Base-by-base conservation (phyloP, 2,113 vertebrate genomes). In the Chrysemys picta region DNA sequence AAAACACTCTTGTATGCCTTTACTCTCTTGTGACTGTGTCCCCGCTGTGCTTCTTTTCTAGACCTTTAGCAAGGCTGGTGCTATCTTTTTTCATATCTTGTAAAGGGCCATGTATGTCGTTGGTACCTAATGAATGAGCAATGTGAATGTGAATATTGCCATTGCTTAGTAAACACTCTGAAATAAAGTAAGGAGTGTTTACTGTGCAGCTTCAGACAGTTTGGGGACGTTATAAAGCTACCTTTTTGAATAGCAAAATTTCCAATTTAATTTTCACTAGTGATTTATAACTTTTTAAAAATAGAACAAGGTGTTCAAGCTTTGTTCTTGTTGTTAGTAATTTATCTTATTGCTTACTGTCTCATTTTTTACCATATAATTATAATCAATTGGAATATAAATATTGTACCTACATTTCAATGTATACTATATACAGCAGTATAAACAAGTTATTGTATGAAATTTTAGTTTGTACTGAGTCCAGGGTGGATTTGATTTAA, bases 181-280 rank as follows among this genome's bases (percentile, higher is more conserved):
- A 25, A 89, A 25, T 45, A 4, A 84, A 84, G 17, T 45, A 47
- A 49, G 0, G 31, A 12, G 4, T 3, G 4, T 80, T 86, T 2
- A 7, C 42, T 16, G 0, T 29, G 14, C 19, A 12, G 9, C 1
- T 65, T 93, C 16, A 84, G 11, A 79, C 9, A 24, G 38, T 72
- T 5, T 57, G n/a, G 2, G 24, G 10, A 2, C 14, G 45, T 17
- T 50, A 14, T 75, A 47, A 6, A 35, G 27, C 14, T 85, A 47
- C 2, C 56, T 88, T 94, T 0, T 1, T 2, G 25, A 0, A 5
- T 24, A 4, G 6, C 45, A 76, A 54, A 89, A 22, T 56, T 59
- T 1, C 27, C 72, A 0, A 29, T 80, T 50, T 35, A 45, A 52
- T 7, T n/a, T 84, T 69, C 29, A 69, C 12, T 1, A 0, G 5